Evolutionary conservation across 2,888 invertebrate genomes (phyloP), one percentile per base, ranked within the genome.

Genomic region (Girardia tigrina): DNA sequence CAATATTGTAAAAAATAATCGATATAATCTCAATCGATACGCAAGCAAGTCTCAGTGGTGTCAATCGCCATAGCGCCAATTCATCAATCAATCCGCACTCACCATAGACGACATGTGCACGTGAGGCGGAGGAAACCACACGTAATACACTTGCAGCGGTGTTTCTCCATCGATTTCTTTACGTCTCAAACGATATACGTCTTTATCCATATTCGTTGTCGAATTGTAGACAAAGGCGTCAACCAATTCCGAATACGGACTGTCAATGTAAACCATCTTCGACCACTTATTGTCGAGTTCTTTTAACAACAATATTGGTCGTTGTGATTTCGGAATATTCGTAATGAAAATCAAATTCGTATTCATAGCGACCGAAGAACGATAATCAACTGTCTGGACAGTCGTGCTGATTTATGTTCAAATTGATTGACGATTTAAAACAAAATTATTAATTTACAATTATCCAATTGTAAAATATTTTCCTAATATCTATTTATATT

Each of bases 111-210:
- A 56, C n/a, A 56, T 56, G n/a, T 8, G 23, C n/a, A 56, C 56
- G n/a, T 56, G 56, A 20, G 56, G 56, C n/a, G 56, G 56, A 56
- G 56, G 56, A 56, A 56, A 56, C 56, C 56, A 56, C 2, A 56
- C 56, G 23, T 56, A 56, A 56, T 56, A 56, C 6, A 56, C 56
- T 56, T 56, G 56, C n/a, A 56, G 23, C n/a, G 56, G 56, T 12
- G 56, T 56, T 4, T 4, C n/a, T 56, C 23, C 56, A 16, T 56
- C 56, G n/a, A 56, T 56, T 56, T 56, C 56, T 16, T 56, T 56
- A 20, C 56, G n/a, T 56, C 56, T n/a, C n/a, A 56, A 56, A 20
- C 23, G n/a, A 20, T 56, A n/a, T 20, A 56, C 23, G 4, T 23
- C 56, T 56, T 56, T 56, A 56, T 56, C 56, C 6, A 56, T 4